Evolutionary conservation across 2,797 vertebrate species (phyloP), one percentile per base, ranked within the genome.

Genomic region (Hemibagrus guttatus): DNA sequence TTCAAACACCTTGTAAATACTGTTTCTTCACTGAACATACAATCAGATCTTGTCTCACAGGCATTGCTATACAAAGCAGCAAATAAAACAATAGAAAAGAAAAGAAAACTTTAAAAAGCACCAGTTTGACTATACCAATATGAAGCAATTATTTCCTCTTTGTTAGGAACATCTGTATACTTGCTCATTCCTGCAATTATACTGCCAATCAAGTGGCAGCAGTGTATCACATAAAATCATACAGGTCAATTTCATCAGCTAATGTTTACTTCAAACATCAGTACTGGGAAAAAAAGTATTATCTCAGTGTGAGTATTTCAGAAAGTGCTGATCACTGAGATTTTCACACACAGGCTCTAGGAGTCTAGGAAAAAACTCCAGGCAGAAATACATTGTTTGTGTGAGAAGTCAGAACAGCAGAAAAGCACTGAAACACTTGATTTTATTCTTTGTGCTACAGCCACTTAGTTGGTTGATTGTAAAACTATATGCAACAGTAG

Each of bases 11-110:
- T 63, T 86, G 46, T 81, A 83, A 64, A 85, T 54, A 31, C 75
- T 78, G 66, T 76, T 68, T 61, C 75, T 85, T 86, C 23, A 79
- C 83, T 83, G 46, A 88, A 58, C 82, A 82, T 81, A 82, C 84
- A 84, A 23, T 49, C 58, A 56, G 63, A 75, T 28, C 56, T 72
- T 90, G 76, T 85, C 59, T 74, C 42, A 76, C 17, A 87, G 28
- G 46, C 54, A 71, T 46, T 13, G 14, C 17, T 86, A 58, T 83
- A 83, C 28, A 83, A 54, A 69, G 79, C 81, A 83, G 63, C 46
- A 83, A 12, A 4, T 26, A 54, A 83, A 66, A 63, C 46, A 85
- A 75, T 31, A 76, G 14, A 59, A 63, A 23, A 61, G 6, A 63
- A 59, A 58, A 13, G 3, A 23, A 63, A 64, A 26, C 12, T 21